A percentile compares a stretch with the other conserved stretches of the same genome.
Evolutionary conservation across 2,797 vertebrate species (phyloP).

Genomic region (Myioborus miniatus): DNA sequence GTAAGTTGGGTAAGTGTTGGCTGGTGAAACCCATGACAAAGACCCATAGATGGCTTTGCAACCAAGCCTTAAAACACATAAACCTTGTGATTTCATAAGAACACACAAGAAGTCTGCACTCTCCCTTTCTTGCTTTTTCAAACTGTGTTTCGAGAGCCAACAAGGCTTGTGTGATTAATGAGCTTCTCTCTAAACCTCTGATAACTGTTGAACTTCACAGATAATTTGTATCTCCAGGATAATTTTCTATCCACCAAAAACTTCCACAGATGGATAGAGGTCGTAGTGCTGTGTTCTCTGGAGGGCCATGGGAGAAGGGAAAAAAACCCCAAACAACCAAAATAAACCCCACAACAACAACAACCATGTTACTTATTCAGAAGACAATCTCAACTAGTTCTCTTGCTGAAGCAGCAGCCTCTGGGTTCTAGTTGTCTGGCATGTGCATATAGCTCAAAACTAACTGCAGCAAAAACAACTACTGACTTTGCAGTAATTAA

Average conservation of each 20-base stretch:
- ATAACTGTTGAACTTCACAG: not conserved
- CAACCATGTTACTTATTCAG: not conserved
- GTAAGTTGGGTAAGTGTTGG: not conserved
- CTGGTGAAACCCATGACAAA: not conserved
- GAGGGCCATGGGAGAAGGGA: not conserved
- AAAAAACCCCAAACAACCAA: not conserved
- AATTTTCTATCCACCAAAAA: not conserved
- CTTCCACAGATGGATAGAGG: not conserved
- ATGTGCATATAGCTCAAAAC: not conserved
- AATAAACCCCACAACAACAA: not conserved
- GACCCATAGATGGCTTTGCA: not conserved
- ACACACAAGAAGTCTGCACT: not conserved
- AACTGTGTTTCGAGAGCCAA: not conserved
- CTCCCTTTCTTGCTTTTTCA: not conserved
- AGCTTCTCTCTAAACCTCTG: not conserved
- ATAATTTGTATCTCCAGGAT: not conserved
- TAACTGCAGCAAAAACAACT: not conserved
- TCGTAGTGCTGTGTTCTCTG: rapidly evolving
- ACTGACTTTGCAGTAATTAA: not conserved
- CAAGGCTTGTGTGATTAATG: not conserved
- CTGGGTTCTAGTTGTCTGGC: not conserved
- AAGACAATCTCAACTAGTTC: not conserved
- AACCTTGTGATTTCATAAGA: rapidly evolving
- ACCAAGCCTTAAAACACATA: not conserved
- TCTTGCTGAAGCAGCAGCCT: not conserved